Conservation (phyloP, 2,888 invertebrate species). For the Cephus pulcher region DNA sequence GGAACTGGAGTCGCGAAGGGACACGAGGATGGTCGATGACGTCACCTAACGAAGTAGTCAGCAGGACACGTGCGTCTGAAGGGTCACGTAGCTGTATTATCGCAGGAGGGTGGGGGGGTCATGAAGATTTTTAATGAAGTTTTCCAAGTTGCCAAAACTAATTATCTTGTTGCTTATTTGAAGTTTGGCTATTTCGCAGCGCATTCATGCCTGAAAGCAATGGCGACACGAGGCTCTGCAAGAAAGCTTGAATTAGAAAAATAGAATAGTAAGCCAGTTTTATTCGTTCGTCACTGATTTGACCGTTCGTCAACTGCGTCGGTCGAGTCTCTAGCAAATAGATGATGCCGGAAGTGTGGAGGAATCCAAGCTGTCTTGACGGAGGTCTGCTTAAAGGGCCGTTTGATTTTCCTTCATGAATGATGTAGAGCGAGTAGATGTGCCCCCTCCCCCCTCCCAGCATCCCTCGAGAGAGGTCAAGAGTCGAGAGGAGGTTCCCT, state of each 20-base stretch:
- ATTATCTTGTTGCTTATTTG: background rate
- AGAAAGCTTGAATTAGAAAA: constrained; percentile 9
- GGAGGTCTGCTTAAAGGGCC: constrained; percentile 35
- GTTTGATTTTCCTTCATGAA: constrained; percentile 50
- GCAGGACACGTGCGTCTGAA: too few species aligned
- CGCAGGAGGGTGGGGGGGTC: background rate
- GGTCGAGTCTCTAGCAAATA: too few species aligned
- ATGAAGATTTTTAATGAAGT: constrained; percentile 13
- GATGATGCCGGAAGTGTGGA: background rate
- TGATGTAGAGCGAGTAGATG: constrained; percentile 38
- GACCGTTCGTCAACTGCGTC: too few species aligned
- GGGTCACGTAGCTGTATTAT: too few species aligned
- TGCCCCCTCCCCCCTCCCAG: background rate
- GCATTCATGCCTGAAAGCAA: constrained; percentile 4
- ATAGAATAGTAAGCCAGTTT: too few species aligned
- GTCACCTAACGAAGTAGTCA: too few species aligned
- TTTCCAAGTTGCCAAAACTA: background rate
- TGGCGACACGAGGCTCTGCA: constrained; percentile 27
- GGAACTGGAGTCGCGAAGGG: background rate
- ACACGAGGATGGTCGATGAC: background rate
- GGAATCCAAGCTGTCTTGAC: background rate
- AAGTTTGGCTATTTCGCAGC: background rate
- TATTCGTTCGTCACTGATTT: too few species aligned
- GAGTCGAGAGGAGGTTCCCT: constrained; percentile 22
- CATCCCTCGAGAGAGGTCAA: background rate